phyloP scores from a whole-genome alignment of 2,113 vertebrate genomes.

The Oceanodroma tethys region DNA sequence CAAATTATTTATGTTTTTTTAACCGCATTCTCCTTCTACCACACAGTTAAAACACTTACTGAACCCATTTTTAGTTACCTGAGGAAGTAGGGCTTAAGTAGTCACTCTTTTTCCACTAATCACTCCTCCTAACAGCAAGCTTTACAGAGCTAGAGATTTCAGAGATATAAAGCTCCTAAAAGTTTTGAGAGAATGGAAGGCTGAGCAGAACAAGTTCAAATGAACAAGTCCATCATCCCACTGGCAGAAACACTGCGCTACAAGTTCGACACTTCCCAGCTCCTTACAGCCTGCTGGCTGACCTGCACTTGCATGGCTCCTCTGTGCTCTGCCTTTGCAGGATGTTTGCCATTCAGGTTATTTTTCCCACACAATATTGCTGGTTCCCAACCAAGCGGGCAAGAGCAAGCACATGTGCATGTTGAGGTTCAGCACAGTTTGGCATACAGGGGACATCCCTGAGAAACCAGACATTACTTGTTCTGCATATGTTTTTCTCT shows the following conservation, averaged over 20 bases:
- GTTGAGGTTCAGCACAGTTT: neutral
- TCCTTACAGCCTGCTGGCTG: neutral
- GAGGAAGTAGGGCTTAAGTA: neutral
- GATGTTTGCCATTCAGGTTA: neutral
- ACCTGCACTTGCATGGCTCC: accelerated
- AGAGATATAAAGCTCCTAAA: neutral
- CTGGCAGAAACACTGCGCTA: neutral
- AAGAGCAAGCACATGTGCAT: neutral
- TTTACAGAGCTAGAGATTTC: neutral
- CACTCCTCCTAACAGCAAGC: neutral
- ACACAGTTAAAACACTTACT: neutral
- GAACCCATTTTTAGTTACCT: neutral
- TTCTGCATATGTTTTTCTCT: neutral
- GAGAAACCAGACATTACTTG: neutral
- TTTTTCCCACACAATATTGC: neutral
- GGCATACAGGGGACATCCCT: neutral
- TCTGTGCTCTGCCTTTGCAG: neutral
- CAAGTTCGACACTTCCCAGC: accelerated
- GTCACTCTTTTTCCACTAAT: neutral
- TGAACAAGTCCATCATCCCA: neutral
- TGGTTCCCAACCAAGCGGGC: neutral
- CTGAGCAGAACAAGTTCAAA: neutral
- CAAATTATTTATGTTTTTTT: neutral
- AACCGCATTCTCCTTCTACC: neutral
- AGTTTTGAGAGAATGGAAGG: neutral